Percentiles rank a stretch among this genome's conserved stretches.
phyloP scores from a whole-genome alignment of 1,140 invertebrate genomes.

The Sitodiplosis mosellana region DNA sequence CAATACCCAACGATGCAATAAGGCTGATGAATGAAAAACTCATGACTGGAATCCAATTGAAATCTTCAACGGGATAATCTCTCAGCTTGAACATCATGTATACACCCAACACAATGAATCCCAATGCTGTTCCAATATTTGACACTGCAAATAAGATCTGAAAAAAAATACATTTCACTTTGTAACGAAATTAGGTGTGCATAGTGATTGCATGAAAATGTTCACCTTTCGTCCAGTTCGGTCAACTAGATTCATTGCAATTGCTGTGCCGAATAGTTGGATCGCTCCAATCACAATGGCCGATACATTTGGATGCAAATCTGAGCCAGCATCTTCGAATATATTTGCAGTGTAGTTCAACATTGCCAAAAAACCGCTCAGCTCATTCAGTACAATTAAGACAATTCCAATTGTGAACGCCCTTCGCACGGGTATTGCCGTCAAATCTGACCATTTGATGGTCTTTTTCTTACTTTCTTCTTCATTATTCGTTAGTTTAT shows the following conservation, averaged over 20 bases:
- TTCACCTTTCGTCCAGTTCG: no score
- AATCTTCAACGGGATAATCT: constrained; percentile 7
- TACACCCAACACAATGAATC: not conserved
- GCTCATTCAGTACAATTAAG: constrained; percentile 30
- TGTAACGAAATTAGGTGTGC: no score
- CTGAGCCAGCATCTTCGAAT: constrained; percentile 25
- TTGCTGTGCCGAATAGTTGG: no score
- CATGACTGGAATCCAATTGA: constrained; percentile 15
- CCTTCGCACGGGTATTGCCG: not conserved
- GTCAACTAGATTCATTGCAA: no score
- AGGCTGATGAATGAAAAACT: constrained; percentile 20
- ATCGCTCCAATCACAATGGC: no score
- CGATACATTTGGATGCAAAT: no score
- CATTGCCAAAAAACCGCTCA: constrained; percentile 27
- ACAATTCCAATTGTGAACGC: constrained; percentile 19
- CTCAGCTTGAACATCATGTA: not conserved
- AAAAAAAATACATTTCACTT: no score
- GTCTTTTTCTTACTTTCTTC: not conserved
- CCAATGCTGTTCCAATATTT: not conserved
- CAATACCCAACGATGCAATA: constrained; percentile 13
- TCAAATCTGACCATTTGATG: not conserved
- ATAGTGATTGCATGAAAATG: no score
- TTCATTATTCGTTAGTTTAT: not conserved
- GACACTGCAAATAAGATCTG: not conserved
- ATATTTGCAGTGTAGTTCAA: constrained; percentile 30